A percentile compares a stretch with the other conserved stretches of the same genome.
Conservation (phyloP, 1,140 invertebrate genomes). For the Drusus annulatus region DNA sequence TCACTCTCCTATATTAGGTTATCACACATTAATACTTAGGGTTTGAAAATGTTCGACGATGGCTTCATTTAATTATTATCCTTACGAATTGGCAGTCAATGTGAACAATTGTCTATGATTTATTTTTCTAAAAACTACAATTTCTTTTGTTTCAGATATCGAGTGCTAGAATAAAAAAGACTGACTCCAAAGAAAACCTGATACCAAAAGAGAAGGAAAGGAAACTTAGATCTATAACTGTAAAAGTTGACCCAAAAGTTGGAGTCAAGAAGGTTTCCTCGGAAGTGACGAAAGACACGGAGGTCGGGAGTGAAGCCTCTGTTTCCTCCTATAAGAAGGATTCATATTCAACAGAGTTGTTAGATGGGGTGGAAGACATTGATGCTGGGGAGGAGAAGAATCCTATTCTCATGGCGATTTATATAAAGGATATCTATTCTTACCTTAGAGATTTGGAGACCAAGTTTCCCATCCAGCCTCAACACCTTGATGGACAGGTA, state of each 20-base stretch:
- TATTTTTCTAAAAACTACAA: constrained; percentile 27
- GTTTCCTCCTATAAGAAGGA: constrained; percentile 26
- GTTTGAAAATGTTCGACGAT: too few species aligned
- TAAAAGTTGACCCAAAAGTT: constrained; percentile 51
- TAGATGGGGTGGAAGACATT: constrained; percentile 75
- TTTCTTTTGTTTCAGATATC: constrained; percentile 45
- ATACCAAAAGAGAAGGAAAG: constrained; percentile 61
- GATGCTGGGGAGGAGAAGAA: constrained; percentile 78
- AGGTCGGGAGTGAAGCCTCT: neutral
- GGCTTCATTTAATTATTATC: too few species aligned
- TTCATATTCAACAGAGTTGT: constrained; percentile 60
- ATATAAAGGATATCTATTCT: constrained; percentile 88
- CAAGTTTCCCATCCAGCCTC: constrained; percentile 74
- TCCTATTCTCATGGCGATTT: constrained; percentile 84
- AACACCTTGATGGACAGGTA: constrained; percentile 78
- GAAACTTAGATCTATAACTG: constrained; percentile 59
- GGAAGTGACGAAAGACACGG: neutral
- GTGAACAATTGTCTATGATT: neutral
- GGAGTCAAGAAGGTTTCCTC: neutral
- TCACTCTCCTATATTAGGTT: too few species aligned
- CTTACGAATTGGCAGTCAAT: too few species aligned
- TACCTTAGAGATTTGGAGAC: constrained; percentile 83
- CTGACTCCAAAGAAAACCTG: constrained; percentile 49
- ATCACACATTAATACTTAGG: too few species aligned
- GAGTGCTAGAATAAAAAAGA: constrained; percentile 25